Percentiles rank a stretch among this genome's conserved stretches.
Evolutionary conservation across 2,113 vertebrate genomes (phyloP).

Genomic region (Pseudorectes ferrugineus): DNA sequence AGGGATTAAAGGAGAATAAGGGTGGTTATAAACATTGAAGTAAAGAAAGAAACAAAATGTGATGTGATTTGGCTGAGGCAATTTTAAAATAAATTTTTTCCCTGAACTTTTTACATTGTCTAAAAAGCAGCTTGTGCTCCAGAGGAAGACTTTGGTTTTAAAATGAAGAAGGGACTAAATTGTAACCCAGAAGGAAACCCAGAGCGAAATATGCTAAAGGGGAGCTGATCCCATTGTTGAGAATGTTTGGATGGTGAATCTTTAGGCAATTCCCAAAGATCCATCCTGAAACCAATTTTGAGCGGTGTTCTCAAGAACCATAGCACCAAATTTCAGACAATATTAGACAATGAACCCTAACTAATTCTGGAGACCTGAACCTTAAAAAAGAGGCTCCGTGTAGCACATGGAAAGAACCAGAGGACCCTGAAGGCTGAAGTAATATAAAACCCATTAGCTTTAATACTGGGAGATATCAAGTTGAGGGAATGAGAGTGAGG

Average conservation of each 20-base stretch:
- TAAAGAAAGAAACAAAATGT: not conserved
- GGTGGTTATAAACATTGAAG: not conserved
- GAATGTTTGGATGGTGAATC: not conserved
- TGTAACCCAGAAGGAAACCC: not conserved
- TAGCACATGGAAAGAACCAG: not conserved
- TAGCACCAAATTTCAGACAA: not conserved
- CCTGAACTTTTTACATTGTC: not conserved
- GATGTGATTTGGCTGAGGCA: not conserved
- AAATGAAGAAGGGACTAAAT: not conserved
- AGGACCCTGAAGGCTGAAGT: not conserved
- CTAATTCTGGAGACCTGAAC: not conserved
- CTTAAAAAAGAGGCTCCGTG: not conserved
- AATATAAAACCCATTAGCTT: fast-evolving
- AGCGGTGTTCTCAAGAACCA: not conserved
- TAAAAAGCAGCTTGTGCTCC: not conserved
- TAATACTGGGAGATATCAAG: not conserved
- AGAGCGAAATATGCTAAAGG: fast-evolving
- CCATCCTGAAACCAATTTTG: not conserved
- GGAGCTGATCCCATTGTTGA: not conserved
- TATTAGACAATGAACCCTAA: not conserved
- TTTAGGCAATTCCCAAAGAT: not conserved
- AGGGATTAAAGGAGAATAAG: not conserved
- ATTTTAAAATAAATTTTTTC: not conserved
- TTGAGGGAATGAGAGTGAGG: not conserved
- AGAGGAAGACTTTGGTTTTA: not conserved